Conservation (phyloP, 1,140 invertebrate species). For the Ptiloglossa arizonensis region DNA sequence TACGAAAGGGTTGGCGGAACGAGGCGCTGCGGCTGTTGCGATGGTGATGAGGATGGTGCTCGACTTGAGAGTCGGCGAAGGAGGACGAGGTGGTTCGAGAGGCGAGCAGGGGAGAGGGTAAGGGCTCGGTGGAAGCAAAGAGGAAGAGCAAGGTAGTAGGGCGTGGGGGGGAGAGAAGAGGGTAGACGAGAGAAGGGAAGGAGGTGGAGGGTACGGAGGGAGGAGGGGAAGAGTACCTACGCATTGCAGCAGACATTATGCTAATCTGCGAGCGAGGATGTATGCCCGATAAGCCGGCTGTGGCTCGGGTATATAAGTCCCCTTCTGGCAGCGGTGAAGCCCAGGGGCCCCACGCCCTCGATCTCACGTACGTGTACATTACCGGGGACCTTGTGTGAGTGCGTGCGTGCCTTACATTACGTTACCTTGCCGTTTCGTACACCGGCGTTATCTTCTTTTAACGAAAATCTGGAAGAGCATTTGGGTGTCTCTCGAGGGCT, state of each 20-base stretch:
- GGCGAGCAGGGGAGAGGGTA: neutral
- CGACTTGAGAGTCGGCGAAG: conserved; percentile 17
- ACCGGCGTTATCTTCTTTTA: conserved; percentile 57
- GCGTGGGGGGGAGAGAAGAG: conserved; percentile 3
- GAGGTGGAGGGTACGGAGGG: conserved; percentile 10
- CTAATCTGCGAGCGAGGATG: conserved; percentile 81
- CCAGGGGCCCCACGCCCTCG: conserved; percentile 80
- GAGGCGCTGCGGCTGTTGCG: conserved; percentile 28
- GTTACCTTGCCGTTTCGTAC: conserved; percentile 46
- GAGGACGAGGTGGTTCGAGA: conserved; percentile 17
- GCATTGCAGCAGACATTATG: conserved; percentile 81
- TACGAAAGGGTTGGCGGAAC: conserved; percentile 43
- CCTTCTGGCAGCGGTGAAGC: conserved; percentile 71
- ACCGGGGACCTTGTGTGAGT: conserved; percentile 42
- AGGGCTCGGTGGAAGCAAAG: conserved; percentile 2
- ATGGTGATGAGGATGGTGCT: conserved; percentile 58
- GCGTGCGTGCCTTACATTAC: conserved; percentile 64
- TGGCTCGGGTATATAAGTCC: conserved; percentile 61
- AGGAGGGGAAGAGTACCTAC: conserved; percentile 71
- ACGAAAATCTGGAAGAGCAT: conserved; percentile 65
- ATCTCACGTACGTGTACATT: conserved; percentile 72
- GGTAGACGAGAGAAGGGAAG: conserved; percentile 34
- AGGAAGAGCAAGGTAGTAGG: conserved; percentile 17
- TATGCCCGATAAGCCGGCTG: conserved; percentile 79
- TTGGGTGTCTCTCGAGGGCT: conserved; percentile 47